phyloP scores from a whole-genome alignment of 2,797 vertebrate genomes.

The Crotalus adamanteus region DNA sequence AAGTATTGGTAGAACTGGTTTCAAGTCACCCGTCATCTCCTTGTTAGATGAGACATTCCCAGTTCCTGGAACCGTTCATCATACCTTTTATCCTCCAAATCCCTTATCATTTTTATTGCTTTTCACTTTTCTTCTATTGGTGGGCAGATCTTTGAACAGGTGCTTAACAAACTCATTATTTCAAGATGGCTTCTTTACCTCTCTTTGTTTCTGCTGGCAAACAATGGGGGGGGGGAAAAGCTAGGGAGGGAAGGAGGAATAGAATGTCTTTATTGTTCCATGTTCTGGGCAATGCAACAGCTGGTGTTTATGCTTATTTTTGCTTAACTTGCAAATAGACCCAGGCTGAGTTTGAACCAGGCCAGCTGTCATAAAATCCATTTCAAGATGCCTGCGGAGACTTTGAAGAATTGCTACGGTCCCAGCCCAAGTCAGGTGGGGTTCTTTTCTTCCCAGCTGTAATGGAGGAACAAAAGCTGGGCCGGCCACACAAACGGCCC shows the following conservation, averaged over 20 bases:
- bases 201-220: constrained; percentile 58
- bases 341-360: constrained; percentile 69
- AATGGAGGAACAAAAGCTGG: background rate
- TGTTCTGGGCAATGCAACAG: constrained; percentile 57
- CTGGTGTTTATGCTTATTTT: constrained; percentile 74
- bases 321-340: constrained; percentile 72
- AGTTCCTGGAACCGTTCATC: background rate
- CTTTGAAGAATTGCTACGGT: constrained; percentile 57
- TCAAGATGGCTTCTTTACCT: constrained; percentile 42
- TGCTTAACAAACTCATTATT: constrained; percentile 60
- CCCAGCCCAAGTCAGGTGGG: background rate
- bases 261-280: constrained; percentile 55
- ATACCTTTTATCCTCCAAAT: background rate
- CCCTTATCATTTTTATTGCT: background rate
- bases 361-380: constrained; percentile 73
- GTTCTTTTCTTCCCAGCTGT: background rate
- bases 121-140: background rate
- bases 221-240: background rate
- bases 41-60: background rate
- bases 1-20: background rate
- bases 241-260: background rate
- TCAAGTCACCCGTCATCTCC: background rate
- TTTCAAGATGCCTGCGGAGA: constrained; percentile 65
- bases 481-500: background rate
- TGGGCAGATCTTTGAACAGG: constrained; percentile 55